Evolutionary conservation across 1,140 invertebrate genomes (phyloP).

Genomic region (Panagrolaimus sp.): DNA sequence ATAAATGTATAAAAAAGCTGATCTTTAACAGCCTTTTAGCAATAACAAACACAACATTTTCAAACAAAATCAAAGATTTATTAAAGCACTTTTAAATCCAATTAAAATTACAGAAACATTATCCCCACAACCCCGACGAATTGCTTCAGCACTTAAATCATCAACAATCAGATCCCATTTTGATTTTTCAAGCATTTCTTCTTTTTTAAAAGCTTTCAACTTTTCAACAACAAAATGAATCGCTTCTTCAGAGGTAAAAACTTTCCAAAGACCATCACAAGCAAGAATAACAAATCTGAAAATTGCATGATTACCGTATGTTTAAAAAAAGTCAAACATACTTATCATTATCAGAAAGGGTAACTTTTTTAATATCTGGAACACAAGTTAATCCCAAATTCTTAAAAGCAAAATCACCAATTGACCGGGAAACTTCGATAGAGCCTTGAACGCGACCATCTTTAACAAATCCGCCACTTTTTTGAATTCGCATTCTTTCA

Average conservation of each 20-base stretch:
- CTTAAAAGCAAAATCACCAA: slow-evolving; percentile 64
- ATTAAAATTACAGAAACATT: slow-evolving; percentile 64
- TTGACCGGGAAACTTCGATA: slow-evolving; percentile 64
- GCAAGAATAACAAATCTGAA: slow-evolving; percentile 62
- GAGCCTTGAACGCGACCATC: slow-evolving; percentile 64
- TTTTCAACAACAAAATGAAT: slow-evolving; percentile 59
- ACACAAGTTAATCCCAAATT: slow-evolving; percentile 61
- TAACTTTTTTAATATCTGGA: slow-evolving; percentile 63
- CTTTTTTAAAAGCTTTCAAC: slow-evolving; percentile 32
- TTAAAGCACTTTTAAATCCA: slow-evolving; percentile 19
- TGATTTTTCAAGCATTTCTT: slow-evolving; percentile 17
- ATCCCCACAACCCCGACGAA: slow-evolving; percentile 62
- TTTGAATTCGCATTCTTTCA: slow-evolving; percentile 64
- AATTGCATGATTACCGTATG: background rate
- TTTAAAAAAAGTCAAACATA: too few species aligned
- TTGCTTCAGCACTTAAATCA: slow-evolving; percentile 61
- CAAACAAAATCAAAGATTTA: background rate
- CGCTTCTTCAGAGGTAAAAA: slow-evolving; percentile 61
- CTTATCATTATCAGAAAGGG: slow-evolving; percentile 60
- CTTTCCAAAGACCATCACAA: slow-evolving; percentile 65
- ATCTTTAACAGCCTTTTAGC: too few species aligned
- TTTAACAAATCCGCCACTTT: slow-evolving; percentile 63
- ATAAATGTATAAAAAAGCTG: too few species aligned
- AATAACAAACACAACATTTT: background rate
- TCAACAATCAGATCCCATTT: slow-evolving; percentile 48